Evolutionary conservation across 2,888 invertebrate species (phyloP).

Genomic region (Drosophila silvestris): DNA sequence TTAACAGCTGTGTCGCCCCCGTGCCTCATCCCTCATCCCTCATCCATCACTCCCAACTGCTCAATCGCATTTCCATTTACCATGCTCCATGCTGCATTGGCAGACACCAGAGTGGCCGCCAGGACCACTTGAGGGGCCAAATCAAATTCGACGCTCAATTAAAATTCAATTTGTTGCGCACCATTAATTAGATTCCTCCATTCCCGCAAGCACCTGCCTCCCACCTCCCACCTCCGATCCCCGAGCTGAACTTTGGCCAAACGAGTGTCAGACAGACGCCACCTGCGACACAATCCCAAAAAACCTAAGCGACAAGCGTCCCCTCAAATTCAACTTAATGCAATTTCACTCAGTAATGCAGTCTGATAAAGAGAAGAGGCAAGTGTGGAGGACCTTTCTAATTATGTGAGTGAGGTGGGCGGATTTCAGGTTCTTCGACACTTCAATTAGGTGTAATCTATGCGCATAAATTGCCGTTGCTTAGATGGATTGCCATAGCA

Average conservation of each 20-base stretch:
- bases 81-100: not conserved
- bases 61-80: not conserved
- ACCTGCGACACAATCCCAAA: constrained; percentile 42
- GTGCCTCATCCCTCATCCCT: not conserved
- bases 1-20: constrained; percentile 38
- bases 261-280: constrained; percentile 45
- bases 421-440: constrained; percentile 48
- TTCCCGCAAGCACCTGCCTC: not conserved
- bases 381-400: constrained; percentile 41
- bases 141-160: constrained; percentile 80
- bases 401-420: constrained; percentile 54
- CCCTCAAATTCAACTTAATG: constrained; percentile 39
- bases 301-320: constrained; percentile 5
- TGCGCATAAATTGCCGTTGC: constrained; percentile 70
- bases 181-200: constrained; percentile 73
- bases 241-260: constrained; percentile 26
- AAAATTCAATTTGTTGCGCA: constrained; percentile 78
- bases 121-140: constrained; percentile 49
- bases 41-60: not conserved
- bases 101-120: constrained; percentile 28
- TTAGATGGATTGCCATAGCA: constrained; percentile 32
- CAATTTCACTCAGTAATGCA: constrained; percentile 61
- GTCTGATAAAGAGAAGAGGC: not conserved
- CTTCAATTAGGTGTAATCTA: constrained; percentile 73
- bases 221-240: no score